phyloP scores from a whole-genome alignment of 92 coral and sea anemone species.

The Phenganax marumi region DNA sequence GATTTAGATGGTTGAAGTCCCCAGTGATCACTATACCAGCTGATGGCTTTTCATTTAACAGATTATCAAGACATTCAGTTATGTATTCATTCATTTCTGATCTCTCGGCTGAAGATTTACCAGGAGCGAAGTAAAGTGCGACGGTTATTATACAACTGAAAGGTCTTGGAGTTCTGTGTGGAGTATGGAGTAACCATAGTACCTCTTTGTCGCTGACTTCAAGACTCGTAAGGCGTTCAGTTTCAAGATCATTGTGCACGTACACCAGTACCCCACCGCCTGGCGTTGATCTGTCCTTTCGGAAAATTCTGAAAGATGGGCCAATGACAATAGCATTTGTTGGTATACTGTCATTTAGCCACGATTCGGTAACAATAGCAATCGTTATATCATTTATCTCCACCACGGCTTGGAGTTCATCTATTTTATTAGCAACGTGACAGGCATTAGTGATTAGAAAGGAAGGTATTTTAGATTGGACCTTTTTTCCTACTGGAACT shows the following conservation, averaged over 20 bases:
- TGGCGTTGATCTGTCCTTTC: slow-evolving; percentile 23
- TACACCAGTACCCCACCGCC: slow-evolving; percentile 58
- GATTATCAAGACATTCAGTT: slow-evolving; percentile 25
- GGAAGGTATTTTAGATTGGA: neutral
- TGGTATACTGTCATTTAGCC: slow-evolving; percentile 21
- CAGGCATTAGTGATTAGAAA: neutral
- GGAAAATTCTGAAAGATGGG: slow-evolving; percentile 19
- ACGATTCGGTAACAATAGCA: neutral
- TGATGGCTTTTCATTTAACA: slow-evolving; percentile 18
- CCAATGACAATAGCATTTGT: slow-evolving; percentile 21
- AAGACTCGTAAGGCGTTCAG: slow-evolving; percentile 47
- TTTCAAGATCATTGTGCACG: slow-evolving; percentile 45
- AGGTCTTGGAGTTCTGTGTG: slow-evolving; percentile 24
- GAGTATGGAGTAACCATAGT: neutral
- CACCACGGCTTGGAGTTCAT: neutral
- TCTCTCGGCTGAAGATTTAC: neutral
- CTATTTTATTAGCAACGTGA: neutral
- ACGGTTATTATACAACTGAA: no score
- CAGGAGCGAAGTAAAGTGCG: no score
- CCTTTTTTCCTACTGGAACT: neutral
- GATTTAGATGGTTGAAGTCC: slow-evolving; percentile 12
- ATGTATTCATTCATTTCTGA: slow-evolving; percentile 31
- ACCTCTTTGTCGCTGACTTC: slow-evolving; percentile 50
- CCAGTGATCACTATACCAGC: slow-evolving; percentile 30
- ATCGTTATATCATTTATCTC: neutral